phyloP scores from a whole-genome alignment of 1,140 invertebrate species.

The Pectinophora gossypiella region DNA sequence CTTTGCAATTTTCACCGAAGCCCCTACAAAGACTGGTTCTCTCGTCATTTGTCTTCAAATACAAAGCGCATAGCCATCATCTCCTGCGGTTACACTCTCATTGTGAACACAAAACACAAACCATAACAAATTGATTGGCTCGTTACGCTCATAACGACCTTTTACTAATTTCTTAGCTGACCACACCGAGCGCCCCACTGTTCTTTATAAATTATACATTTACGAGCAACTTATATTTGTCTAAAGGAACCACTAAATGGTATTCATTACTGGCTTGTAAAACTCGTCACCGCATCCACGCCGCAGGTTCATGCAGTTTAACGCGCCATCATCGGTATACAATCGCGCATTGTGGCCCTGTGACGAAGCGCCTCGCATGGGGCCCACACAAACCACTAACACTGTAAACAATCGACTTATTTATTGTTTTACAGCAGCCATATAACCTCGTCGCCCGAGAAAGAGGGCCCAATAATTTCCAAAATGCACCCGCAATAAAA shows the following conservation, averaged over 20 bases:
- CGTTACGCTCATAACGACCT: constrained; percentile 24
- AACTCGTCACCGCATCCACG: constrained; percentile 32
- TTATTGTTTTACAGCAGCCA: constrained; percentile 68
- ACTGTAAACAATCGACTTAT: constrained; percentile 55
- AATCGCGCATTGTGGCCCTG: constrained; percentile 1
- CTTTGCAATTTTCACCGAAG: neutral
- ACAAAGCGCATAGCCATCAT: neutral
- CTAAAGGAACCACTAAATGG: constrained; percentile 35
- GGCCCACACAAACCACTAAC: constrained; percentile 28
- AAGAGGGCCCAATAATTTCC: constrained; percentile 44
- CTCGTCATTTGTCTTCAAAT: neutral
- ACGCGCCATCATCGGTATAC: constrained; percentile 51
- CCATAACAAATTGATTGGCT: constrained; percentile 10
- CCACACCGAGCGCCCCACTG: constrained; percentile 33
- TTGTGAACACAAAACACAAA: constrained; percentile 1
- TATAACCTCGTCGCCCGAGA: constrained; percentile 50
- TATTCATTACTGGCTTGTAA: constrained; percentile 22
- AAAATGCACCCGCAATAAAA: constrained; percentile 64
- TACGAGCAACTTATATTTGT: constrained; percentile 26
- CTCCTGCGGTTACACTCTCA: neutral
- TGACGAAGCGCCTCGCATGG: neutral
- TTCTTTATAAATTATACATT: constrained; percentile 29
- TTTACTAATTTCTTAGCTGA: constrained; percentile 23
- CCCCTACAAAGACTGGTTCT: too few relatives aligned
- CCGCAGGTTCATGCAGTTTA: constrained; percentile 35